Evolutionary conservation across 2,113 vertebrate genomes (phyloP), one percentile per base, ranked within the genome.

Genomic region (Cyanistes caeruleus): DNA sequence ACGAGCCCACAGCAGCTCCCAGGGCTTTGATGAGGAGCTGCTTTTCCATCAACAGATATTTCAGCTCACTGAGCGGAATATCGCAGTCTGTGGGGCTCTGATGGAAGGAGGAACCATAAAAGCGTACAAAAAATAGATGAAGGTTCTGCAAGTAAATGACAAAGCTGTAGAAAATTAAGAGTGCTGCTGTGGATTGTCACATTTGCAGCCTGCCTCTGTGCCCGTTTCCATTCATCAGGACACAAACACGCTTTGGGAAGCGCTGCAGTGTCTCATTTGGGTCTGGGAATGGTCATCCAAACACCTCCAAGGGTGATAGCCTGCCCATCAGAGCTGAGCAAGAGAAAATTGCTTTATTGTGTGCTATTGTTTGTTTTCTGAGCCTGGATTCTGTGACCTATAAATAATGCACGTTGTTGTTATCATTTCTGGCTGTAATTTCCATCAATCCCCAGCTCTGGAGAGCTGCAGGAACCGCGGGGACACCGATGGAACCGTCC

Each of bases 61-160:
- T 90, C 90, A 95, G 90, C 89, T 96, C 90, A 77, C 74, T 89
- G 88, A 97, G 88, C 74, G 13, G 76, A 81, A 92, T 92, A 95
- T 92, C 77, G 75, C 80, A 78, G 56, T 30, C 83, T 70, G 48
- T 22, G 72, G 70, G 84, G 90, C 72, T 93, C 41, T 89, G 91
- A 52, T 82, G 75, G 86, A 49, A 79, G 58, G 37, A 70, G 60
- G 8, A 72, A 30, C 3, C 5, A 82, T 27, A 87, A 81, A 90
- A 65, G 89, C 62, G n/a, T 9, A n/a, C 67, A 30, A 73, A 49
- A 83, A 92, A 96, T 27, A 82, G 83, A 90, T 93, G 46, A 64
- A 80, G 33, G 67, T 77, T 75, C 73, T 58, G 67, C 73, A 49
- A 92, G 87, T 16, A 93, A 95, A 89, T 68, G 80, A 35, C 58